Base-by-base conservation (phyloP, 2,797 vertebrate species). In the Artibeus lituratus region DNA sequence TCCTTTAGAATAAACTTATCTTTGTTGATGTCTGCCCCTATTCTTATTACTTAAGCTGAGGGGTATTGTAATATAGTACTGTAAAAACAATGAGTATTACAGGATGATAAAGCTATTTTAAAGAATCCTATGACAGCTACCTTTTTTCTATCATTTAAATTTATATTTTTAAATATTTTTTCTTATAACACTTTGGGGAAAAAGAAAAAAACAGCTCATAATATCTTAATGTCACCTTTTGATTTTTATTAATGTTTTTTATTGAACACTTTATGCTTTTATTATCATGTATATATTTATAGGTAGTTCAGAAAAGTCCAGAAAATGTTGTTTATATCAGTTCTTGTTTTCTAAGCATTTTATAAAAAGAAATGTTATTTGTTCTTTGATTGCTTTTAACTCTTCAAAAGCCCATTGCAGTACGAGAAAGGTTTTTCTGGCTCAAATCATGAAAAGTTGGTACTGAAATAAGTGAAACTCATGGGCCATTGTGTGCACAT, bases 161-260 rank as follows among this genome's bases (percentile, higher is more conserved):
- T 88, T 84, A 81, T 26, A 62, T 24, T 87, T n/a, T 65, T 83
- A 47, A 76, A 21, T 53, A 6, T 73, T 18, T 82, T 86, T 96
- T 88, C 37, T 78, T 89, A 62, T 0, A 89, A 15, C 6, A 81
- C 29, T 73, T 92, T 42, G 8, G 32, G 26, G 73, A 76, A 42
- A 83, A 88, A 18, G 29, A 32, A 65, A 91, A 94, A 77, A 59
- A 3, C 9, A 51, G 67, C 16, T 86, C 51, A 76, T 57, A 59
- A 42, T 86, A 72, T 73, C 51, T 97, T 74, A 86, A 94, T 90
- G 53, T 70, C 10, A 49, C 2, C 16, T 37, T 88, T 95, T 62
- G 74, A 24, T 53, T 78, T 65, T 35, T 76, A 9, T 53, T 55
- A 55, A 32, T 93, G n/a, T 18, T 78, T 49, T 29, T 62, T 62